Evolutionary conservation across 2,797 vertebrate genomes (phyloP), one percentile per base, ranked within the genome.

Genomic region (Eospalax fontanierii): DNA sequence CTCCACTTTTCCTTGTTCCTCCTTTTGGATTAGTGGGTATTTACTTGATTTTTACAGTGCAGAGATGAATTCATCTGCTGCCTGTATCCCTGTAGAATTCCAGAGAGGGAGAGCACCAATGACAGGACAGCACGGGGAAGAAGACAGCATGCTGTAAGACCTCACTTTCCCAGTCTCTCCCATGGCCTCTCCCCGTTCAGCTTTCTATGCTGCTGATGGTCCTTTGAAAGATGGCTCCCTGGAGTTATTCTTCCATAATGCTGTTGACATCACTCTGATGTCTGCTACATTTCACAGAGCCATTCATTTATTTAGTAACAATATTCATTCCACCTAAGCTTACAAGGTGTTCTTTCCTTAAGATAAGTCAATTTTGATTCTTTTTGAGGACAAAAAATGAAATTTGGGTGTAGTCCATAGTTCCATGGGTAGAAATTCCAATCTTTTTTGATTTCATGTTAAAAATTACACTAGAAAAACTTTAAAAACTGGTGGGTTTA

Each of bases 231-330:
- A 61, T 70, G n/a, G 18, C n/a, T 5, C 84, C 70, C 70, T 71
- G 33, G 4, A 22, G 86, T 43, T 54, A 35, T 38, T 46, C 73
- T 63, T 8, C 61, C 54, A 21, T 61, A 9, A 33, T 70, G 26
- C 78, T 82, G 24, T 30, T n/a, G 50, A 86, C 78, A 87, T 91
- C 43, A 73, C 57, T 38, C 40, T 30, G 28, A 5, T 35, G 24
- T 81, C 85, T 70, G 85, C 80, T 65, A 57, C 70, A 81, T 86
- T 94, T 57, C 90, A 83, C 86, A 84, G 61, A 75, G 81, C 59
- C 54, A 16, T 84, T 82, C 63, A 33, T 94, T 95, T 94, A 73
- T 90, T 82, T 87, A 78, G 57, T 91, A 46, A 90, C 66, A 94
- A 0, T 86, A 85, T 90, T 96, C 90, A 90, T 87, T 63, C 59